Evolutionary conservation across 2,797 vertebrate species (phyloP).

Genomic region (Avahi laniger): DNA sequence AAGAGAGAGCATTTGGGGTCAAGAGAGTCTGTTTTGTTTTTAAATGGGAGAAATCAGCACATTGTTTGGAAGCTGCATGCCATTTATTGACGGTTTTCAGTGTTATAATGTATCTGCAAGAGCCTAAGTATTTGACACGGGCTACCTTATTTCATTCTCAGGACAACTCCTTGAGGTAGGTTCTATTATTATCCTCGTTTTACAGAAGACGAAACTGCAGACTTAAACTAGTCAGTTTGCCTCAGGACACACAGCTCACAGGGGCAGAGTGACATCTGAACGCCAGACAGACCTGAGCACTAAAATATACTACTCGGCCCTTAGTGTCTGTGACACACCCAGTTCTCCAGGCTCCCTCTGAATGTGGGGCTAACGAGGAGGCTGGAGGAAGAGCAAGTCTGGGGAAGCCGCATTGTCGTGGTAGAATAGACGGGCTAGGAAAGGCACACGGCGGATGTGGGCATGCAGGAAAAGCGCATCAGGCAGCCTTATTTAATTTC

Average conservation of each 20-base stretch:
- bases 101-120: not conserved
- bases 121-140: not conserved
- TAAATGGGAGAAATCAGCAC: slow-evolving; percentile 33
- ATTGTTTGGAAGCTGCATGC: not conserved
- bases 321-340: too few species aligned
- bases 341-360: not conserved
- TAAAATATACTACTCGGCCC: not conserved
- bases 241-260: not conserved
- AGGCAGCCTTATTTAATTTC: not conserved
- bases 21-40: slow-evolving; percentile 22
- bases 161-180: not conserved
- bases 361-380: too few species aligned
- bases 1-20: slow-evolving; percentile 6
- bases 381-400: not conserved
- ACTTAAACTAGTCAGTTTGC: not conserved
- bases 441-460: not conserved
- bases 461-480: not conserved
- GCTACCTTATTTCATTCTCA: not conserved
- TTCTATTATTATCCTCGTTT: not conserved
- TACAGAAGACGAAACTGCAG: not conserved
- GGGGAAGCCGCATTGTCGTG: not conserved
- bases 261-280: not conserved
- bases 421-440: not conserved
- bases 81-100: not conserved
- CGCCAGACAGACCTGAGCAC: not conserved